Base-by-base conservation (phyloP, 2,797 vertebrate genomes). In the Novumbra hubbsi region DNA sequence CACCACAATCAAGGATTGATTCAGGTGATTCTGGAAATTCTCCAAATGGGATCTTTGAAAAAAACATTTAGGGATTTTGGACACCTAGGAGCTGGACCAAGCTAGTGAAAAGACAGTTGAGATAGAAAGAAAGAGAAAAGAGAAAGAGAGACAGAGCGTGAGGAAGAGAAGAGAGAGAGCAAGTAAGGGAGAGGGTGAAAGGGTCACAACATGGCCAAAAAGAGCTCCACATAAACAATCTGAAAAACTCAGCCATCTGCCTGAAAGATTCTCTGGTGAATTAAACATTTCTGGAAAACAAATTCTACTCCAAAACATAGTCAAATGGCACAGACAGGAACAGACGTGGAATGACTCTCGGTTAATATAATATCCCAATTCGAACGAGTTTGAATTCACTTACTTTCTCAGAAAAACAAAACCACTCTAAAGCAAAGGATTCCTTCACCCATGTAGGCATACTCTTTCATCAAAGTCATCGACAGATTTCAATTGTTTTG, bases 31-130 rank as follows among this genome's bases (percentile, higher is more conserved):
- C 55, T 6, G 55, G 55, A 21, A 24, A 57, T 57, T n/a, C 55
- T 57, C 50, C 50, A 55, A 55, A 17, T 2, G 4, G 19, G 19
- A 55, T n/a, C n/a, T 55, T 55, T 2, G 19, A 34, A 19, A 57
- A 57, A 57, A 57, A 57, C 55, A n/a, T n/a, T n/a, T n/a, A n/a
- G n/a, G 6, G 2, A 57, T 9, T 12, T 3, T 57, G 97, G 96
- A 98, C 79, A 96, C 92, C 66, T 93, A 94, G 93, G 60, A 45
- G 38, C 30, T 9, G 52, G 38, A 15, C 41, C 16, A 69, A 50
- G 83, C 34, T 21, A 70, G 45, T 55, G 52, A 66, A 7, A 15
- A 55, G 34, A 16, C 52, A 50, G 38, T 14, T 68, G 78, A 89
- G 79, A 84, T 73, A 77, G 74, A 77, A 45, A 19, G 71, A 12